Evolutionary conservation across 2,113 vertebrate species (phyloP).

Genomic region (Nycticorax nycticorax): DNA sequence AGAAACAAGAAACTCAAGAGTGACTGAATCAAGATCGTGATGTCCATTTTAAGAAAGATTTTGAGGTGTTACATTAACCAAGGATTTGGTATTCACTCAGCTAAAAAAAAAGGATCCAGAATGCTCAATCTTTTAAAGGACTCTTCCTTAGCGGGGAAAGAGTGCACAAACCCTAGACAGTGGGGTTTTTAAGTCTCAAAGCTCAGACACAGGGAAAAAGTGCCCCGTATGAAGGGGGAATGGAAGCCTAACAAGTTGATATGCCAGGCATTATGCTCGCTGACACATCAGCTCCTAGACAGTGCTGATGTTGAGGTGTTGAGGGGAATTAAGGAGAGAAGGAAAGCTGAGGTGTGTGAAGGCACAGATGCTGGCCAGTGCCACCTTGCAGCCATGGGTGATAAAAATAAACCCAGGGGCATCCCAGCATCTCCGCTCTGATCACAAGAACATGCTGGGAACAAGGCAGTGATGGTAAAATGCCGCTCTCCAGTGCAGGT

Average conservation of each 20-base stretch:
- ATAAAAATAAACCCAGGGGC: background rate
- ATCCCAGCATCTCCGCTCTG: background rate
- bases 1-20: background rate
- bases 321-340: background rate
- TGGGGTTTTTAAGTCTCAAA: background rate
- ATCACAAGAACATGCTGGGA: background rate
- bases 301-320: background rate
- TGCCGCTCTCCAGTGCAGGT: background rate
- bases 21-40: background rate
- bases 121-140: background rate
- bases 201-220: background rate
- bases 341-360: background rate
- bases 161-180: background rate
- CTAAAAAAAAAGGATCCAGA: background rate
- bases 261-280: background rate
- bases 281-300: background rate
- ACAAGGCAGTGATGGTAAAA: background rate
- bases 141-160: background rate
- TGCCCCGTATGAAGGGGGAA: background rate
- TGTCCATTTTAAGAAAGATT: background rate
- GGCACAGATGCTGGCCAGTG: background rate
- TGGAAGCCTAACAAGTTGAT: background rate
- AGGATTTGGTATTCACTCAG: background rate
- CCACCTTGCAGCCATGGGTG: background rate
- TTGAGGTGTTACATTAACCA: background rate